These are phyloP conservation scores for Pogonophryne albipinna DNA, from an alignment of 2,797 vertebrate genomes.

Conservation along the genomic window DNA sequence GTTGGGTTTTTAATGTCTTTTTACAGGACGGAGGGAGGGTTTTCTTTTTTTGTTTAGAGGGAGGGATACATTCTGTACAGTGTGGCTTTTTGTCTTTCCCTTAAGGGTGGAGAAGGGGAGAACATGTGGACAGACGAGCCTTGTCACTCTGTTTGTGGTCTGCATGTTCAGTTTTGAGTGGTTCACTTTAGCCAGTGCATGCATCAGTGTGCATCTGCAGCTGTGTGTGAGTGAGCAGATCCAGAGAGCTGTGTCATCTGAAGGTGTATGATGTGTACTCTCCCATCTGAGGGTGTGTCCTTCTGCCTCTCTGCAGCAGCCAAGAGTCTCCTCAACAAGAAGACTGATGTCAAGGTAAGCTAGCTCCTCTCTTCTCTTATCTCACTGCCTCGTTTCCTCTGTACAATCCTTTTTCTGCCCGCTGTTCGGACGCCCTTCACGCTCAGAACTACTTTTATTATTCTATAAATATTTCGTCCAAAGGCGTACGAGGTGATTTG, in stretches of 20 bases:
- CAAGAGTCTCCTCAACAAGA: conserved; percentile 90
- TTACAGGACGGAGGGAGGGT: conserved; percentile 40
- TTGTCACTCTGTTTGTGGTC: conserved; percentile 14
- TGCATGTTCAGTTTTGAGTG: conserved; percentile 20
- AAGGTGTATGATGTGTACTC: conserved; percentile 78
- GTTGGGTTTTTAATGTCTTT: conserved; percentile 47
- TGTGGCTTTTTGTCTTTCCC: not conserved
- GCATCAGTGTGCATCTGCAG: conserved; percentile 19
- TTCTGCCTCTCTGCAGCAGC: conserved; percentile 86
- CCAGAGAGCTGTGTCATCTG: conserved; percentile 38
- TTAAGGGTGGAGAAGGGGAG: conserved; percentile 20
- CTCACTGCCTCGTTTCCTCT: not conserved
- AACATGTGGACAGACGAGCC: conserved; percentile 8
- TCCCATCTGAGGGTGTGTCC: conserved; percentile 78
- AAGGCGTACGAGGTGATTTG: not conserved
- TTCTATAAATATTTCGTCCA: conserved; percentile 14
- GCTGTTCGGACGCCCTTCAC: not conserved
- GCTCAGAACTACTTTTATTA: conserved; percentile 17
- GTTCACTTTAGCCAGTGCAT: conserved; percentile 7
- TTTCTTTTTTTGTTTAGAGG: conserved; percentile 6
- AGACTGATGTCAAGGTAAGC: conserved; percentile 87
- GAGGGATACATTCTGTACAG: conserved; percentile 35
- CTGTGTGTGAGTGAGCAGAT: conserved; percentile 26
- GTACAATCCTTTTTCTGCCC: not conserved
- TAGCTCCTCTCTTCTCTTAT: not conserved